Base-by-base conservation (phyloP, 2,888 invertebrate genomes). In the Drosophila nigricruria region DNA sequence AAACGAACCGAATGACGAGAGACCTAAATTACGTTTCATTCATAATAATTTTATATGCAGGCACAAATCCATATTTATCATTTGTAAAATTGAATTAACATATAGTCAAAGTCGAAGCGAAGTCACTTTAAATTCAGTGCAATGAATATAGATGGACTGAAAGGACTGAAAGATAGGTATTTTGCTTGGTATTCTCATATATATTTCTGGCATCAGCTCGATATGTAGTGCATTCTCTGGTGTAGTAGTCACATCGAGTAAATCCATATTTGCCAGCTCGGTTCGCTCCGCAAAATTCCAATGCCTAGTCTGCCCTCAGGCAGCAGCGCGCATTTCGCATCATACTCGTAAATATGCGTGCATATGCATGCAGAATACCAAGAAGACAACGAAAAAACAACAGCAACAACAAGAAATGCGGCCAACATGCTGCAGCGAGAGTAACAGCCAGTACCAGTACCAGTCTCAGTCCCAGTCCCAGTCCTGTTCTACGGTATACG, bases 261-360 rank as follows among this genome's bases (percentile, higher is more conserved):
- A 58, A 36, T 42, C 70, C 65, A 58, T 53, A 52, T 58, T 64
- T 64, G 58, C 58, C 79, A 62, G 42, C 38, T 38, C 49, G 50
- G 27, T 62, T 54, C 20, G 36, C 20, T 36, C 30, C 30, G 80
- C 58, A 50, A 64, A 64, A 64, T 75, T 69, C 70, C 64, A n/a
- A n/a, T 69, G 78, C 56, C 62, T 64, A 69, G 68, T 68, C 38
- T 43, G 62, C 59, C 65, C 47, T n/a, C n/a, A 30, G 30, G 18
- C 18, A 53, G 60, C 58, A 45, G 50, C 57, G 61, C 65, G 57
- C 61, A 59, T 69, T 71, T 59, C 65, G 57, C 70, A 59, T 67
- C 69, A 68, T 34, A 43, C 61, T 80, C 76, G 77, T 84, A 85
- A 82, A 84, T 76, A 82, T 82, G 90, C 82, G 65, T 89, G 64